Evolutionary conservation across 2,113 vertebrate genomes (phyloP).

Genomic region (Dipodomys stephensi): DNA sequence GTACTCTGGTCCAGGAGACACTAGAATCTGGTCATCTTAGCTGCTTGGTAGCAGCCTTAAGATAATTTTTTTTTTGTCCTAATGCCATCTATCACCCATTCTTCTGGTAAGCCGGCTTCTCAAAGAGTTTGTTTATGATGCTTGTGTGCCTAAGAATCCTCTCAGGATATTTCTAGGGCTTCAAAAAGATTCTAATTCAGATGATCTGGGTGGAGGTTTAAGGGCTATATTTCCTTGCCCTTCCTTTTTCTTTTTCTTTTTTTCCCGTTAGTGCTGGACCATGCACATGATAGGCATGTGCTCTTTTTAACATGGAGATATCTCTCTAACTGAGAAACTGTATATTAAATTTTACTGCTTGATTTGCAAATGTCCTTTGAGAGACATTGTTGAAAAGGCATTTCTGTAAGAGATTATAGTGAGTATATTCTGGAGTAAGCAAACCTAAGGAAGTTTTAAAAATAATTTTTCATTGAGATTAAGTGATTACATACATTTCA

Average conservation of each 20-base stretch:
- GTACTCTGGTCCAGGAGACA: not conserved
- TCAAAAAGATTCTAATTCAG: constrained; percentile 3
- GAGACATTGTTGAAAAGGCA: not conserved
- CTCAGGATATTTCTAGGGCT: not conserved
- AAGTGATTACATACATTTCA: no score
- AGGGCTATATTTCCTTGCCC: not conserved
- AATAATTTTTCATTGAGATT: no score
- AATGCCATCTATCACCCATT: not conserved
- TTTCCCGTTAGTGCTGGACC: not conserved
- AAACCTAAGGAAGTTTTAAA: not conserved
- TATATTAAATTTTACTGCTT: not conserved
- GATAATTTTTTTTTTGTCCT: not conserved
- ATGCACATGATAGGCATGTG: not conserved
- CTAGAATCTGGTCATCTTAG: not conserved
- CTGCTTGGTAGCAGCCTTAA: not conserved
- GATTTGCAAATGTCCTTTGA: not conserved
- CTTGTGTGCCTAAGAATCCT: not conserved
- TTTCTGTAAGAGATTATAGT: not conserved
- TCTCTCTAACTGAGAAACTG: not conserved
- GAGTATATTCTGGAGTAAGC: not conserved
- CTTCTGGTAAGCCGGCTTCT: not conserved
- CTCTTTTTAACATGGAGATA: not conserved
- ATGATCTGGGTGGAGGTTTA: not conserved
- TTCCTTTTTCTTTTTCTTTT: not conserved
- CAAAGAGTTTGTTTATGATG: not conserved